Base-by-base conservation (phyloP, 1,140 invertebrate species). In the Ips typographus region DNA sequence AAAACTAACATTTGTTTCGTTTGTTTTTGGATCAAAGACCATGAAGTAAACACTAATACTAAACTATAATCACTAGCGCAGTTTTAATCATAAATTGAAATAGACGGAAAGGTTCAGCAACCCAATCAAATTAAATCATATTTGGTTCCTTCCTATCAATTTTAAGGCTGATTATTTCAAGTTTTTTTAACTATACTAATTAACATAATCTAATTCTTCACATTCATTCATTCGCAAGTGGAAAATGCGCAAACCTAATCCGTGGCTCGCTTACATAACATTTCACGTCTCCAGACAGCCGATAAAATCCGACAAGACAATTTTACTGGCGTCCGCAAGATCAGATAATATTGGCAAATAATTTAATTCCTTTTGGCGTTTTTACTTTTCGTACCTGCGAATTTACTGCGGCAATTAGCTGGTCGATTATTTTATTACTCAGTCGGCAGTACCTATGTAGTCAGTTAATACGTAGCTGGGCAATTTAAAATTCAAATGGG, bases 291-390 rank as follows among this genome's bases (percentile, higher is more conserved):
- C 38, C 38, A 56, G 65, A 67, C 65, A 51, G 43, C 42, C 65
- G 65, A 67, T 67, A 67, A 67, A 52, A 67, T 67, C 65, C 65
- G 65, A 67, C 65, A 67, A 67, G 65, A 67, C 65, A 67, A 58
- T 67, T 67, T 67, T 67, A 67, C 59, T 67, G 56, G 65, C 55
- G 56, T 58, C 56, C 52, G 56, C 55, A 38, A 56, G 65, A 67
- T 67, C 65, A 67, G 65, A 67, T 67, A 58, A 67, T 58, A 56
- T 49, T 49, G 56, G 65, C 65, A 59, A 67, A 67, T 67, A 67
- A 67, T 67, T 67, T 67, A 47, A 67, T 67, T 58, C 65, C 7
- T n/a, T 40, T 40, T 42, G 6, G 22, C 8, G 63, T 36, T 65
- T 67, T 67, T 51, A 49, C 61, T 4, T 51, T 63, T 49, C 6